Evolutionary conservation across 1,140 invertebrate genomes (phyloP).

Genomic region (Drosophila melanogaster): Release_6_plus_ISO1_MT NC_004354.4:13899001-13899500

Average conservation of each 20-base stretch:
- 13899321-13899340: neutral
- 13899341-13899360: neutral
- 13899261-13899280: constrained; percentile 1
- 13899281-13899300: no score
- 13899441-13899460: neutral
- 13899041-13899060: neutral
- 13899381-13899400: no score
- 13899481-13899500: neutral
- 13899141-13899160: constrained; percentile 66
- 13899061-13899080: constrained; percentile 33
- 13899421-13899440: no score
- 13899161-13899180: constrained; percentile 35
- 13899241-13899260: neutral
- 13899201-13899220: constrained; percentile 29
- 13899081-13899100: constrained; percentile 80
- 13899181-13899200: neutral
- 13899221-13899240: constrained; percentile 37
- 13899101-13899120: constrained; percentile 56
- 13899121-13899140: constrained; percentile 31
- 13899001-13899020: constrained; percentile 22
- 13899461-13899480: neutral
- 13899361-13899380: no score
- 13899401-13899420: no score
- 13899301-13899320: neutral
- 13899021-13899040: neutral